Percentiles rank a stretch among this genome's conserved stretches.
These are phyloP conservation scores for Tethya wilhelma DNA, from an alignment of 37 sponge, comb jelly and placozoan genomes.

Conservation along the genomic window DNA sequence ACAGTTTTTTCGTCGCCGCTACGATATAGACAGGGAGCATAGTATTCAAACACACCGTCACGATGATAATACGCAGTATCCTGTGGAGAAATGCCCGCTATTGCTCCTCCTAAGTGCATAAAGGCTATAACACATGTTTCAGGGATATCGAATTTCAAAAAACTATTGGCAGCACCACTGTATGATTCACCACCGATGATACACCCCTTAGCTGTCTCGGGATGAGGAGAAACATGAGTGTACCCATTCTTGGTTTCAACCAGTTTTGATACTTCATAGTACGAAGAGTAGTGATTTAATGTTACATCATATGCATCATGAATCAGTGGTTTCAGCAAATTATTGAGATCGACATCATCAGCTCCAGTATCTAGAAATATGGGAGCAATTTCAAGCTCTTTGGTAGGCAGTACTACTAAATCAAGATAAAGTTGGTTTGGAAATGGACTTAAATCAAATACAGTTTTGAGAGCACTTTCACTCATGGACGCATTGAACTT, in stretches of 20 bases:
- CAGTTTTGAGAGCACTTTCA: background rate
- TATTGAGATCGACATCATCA: background rate
- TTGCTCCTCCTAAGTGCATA: slow-evolving; percentile 20
- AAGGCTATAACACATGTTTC: slow-evolving; percentile 2
- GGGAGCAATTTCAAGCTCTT: background rate
- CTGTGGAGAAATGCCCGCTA: background rate
- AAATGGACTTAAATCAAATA: background rate
- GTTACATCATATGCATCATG: background rate
- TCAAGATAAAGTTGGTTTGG: slow-evolving; percentile 27
- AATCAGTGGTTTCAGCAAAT: background rate
- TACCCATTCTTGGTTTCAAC: background rate
- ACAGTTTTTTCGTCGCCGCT: background rate
- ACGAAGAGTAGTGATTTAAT: background rate
- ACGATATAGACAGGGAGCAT: background rate
- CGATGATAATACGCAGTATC: slow-evolving; percentile 4
- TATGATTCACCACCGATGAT: background rate
- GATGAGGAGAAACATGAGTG: background rate
- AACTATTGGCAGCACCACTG: background rate
- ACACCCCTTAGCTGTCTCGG: background rate
- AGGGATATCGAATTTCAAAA: slow-evolving; percentile 7
- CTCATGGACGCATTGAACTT: background rate
- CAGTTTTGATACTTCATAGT: background rate
- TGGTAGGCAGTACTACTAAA: background rate
- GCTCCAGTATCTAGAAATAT: background rate
- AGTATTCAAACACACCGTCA: slow-evolving; percentile 3